Base-by-base conservation (phyloP, 2,113 vertebrate species). In the Xyrauchen texanus region DNA sequence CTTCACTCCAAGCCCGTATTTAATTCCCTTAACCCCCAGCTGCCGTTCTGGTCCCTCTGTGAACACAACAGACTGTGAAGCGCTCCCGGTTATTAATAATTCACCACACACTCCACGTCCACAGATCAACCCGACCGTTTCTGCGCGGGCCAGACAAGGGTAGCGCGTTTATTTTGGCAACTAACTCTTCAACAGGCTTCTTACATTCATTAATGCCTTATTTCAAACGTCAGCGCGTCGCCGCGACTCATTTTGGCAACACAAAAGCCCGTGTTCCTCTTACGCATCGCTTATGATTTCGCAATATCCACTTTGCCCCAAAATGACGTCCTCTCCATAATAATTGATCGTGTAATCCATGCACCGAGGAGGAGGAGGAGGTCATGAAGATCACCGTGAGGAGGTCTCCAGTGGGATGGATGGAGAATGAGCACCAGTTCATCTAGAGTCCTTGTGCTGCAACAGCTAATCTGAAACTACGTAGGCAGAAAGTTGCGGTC, bases 1-100 rank as follows among this genome's bases (percentile, higher is more conserved):
- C 85, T 91, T 90, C 90, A 89, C 91, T 89, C 89, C 90, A 90
- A 93, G 90, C 92, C 90, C 89, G 90, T 92, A 86, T 92, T 93
- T 93, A 93, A 93, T 93, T 91, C 92, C 89, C 85, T 87, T 91
- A 93, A 92, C 87, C 92, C 90, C 90, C 92, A 94, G 92, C 92
- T 94, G 92, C 91, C 90, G 88, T 88, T 88, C 91, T 88, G 91
- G 87, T 91, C 90, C 85, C 90, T 90, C 89, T 83, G 88, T 89
- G 88, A 90, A 81, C 86, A 85, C 91, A 90, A 91, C 93, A 93
- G 91, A 89, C 91, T 91, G 92, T 70, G 89, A 89, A 84, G 86
- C 90, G 90, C 89, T 89, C 86, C 70, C 61, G 87, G 88, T 90
- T 92, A 93, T 94, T 94, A 93, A 93, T 93, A 93, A 94, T 93